These are phyloP conservation scores for Siniperca obscura DNA, from an alignment of 2,797 vertebrate genomes.

Conservation along the genomic window DNA sequence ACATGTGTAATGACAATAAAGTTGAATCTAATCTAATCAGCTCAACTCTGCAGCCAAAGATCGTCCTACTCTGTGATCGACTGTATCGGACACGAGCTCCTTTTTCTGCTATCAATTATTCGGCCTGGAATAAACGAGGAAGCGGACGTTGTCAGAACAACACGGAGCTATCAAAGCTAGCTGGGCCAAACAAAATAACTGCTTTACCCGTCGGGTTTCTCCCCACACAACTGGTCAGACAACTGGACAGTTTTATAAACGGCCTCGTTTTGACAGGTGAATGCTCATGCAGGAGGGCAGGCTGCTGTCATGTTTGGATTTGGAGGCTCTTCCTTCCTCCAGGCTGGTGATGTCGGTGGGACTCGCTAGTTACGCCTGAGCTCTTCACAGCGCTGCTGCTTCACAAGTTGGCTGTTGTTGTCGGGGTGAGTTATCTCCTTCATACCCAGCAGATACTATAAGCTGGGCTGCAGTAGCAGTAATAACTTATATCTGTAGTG, in stretches of 20 bases:
- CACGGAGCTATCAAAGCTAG: conserved; percentile 56
- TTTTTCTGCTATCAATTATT: conserved; percentile 59
- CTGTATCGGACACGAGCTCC: neutral
- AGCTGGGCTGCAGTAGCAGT: neutral
- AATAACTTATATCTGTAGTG: fast-evolving
- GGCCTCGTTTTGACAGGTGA: neutral
- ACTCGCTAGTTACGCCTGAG: conserved; percentile 61
- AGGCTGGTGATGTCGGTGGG: conserved; percentile 51
- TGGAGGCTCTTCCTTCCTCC: conserved; percentile 62
- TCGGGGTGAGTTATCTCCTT: conserved; percentile 46
- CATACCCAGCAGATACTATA: too few relatives aligned
- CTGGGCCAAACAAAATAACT: neutral
- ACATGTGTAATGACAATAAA: too few relatives aligned
- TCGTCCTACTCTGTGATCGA: conserved; percentile 57
- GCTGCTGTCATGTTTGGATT: conserved; percentile 58
- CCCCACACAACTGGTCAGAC: neutral
- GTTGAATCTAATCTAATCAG: too few relatives aligned
- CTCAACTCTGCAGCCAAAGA: neutral
- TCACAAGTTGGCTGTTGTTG: conserved; percentile 40
- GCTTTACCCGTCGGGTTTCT: neutral
- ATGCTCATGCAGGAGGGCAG: conserved; percentile 1
- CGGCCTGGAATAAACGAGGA: conserved; percentile 66
- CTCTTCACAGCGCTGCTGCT: conserved; percentile 24
- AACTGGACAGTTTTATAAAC: neutral
- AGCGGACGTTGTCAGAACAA: conserved; percentile 33